phyloP scores from a whole-genome alignment of 2,113 vertebrate genomes.

The Caretta caretta region DNA sequence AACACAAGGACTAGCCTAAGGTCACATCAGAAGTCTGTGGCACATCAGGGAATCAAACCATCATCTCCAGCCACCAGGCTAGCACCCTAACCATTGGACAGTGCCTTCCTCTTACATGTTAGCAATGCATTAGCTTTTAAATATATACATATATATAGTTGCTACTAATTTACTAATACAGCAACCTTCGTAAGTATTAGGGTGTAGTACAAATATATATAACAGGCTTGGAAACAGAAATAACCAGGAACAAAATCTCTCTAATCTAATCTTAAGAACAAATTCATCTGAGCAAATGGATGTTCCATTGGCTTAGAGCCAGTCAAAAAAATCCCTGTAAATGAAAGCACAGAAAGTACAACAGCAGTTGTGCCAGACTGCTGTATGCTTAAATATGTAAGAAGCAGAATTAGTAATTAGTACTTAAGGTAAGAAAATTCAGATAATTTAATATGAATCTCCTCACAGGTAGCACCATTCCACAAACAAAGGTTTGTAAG shows the following conservation, averaged over 20 bases:
- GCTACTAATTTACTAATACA: background rate
- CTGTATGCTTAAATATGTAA: background rate
- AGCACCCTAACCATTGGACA: background rate
- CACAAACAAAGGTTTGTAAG: background rate
- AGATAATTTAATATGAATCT: background rate
- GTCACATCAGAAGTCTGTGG: background rate
- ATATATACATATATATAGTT: background rate
- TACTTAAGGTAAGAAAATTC: background rate
- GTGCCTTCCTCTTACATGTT: background rate
- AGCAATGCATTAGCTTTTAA: background rate
- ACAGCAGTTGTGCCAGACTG: slow-evolving; percentile 14
- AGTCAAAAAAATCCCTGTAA: slow-evolving; percentile 15
- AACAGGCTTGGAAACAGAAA: background rate
- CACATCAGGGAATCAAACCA: background rate
- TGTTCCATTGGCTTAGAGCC: slow-evolving; percentile 6
- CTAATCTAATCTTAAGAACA: background rate
- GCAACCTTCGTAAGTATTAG: background rate
- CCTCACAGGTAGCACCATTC: background rate
- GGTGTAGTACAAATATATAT: background rate
- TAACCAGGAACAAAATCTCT: background rate
- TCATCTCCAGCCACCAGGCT: background rate
- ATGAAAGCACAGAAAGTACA: background rate
- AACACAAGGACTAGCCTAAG: background rate
- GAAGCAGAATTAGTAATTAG: background rate
- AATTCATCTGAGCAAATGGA: background rate